Conservation (phyloP, 1,140 invertebrate species). For the Ceratina calcarata region DNA sequence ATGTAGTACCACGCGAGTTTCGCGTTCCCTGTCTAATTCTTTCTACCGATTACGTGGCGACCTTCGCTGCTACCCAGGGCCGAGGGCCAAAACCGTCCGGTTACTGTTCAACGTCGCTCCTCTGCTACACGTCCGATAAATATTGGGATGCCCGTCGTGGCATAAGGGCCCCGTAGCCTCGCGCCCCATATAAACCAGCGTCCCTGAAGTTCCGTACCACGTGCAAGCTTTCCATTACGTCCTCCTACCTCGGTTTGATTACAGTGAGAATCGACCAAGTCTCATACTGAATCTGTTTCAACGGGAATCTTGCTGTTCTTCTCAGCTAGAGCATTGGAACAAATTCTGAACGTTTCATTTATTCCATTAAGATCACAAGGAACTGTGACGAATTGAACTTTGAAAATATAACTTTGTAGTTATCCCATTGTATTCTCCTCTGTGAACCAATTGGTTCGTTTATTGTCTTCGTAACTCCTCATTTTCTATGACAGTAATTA, state of each 20-base stretch:
- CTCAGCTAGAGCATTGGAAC: too few species aligned
- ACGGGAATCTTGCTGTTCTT: too few species aligned
- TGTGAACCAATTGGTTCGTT: background rate
- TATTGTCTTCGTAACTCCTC: background rate
- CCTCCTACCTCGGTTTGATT: background rate
- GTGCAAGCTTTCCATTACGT: slow-evolving; percentile 25
- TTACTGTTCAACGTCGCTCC: slow-evolving; percentile 54
- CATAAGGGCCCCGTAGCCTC: slow-evolving; percentile 66
- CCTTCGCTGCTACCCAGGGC: slow-evolving; percentile 70
- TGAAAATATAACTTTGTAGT: too few species aligned
- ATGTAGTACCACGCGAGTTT: slow-evolving; percentile 30
- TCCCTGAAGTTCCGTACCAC: slow-evolving; percentile 53
- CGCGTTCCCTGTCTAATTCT: slow-evolving; percentile 33
- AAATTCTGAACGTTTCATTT: too few species aligned
- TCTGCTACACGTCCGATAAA: slow-evolving; percentile 58
- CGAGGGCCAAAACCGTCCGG: slow-evolving; percentile 74
- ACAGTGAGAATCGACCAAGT: background rate
- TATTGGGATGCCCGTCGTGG: slow-evolving; percentile 52
- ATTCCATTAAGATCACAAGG: too few species aligned
- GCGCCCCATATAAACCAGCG: slow-evolving; percentile 48
- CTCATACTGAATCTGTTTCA: background rate
- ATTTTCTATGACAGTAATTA: slow-evolving; percentile 27
- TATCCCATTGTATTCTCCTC: too few species aligned
- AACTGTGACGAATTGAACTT: too few species aligned
- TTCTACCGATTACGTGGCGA: slow-evolving; percentile 63